Percentiles rank a stretch among this genome's conserved stretches.
Conservation (phyloP, 1,140 invertebrate genomes). For the Zaprionus inermis region DNA sequence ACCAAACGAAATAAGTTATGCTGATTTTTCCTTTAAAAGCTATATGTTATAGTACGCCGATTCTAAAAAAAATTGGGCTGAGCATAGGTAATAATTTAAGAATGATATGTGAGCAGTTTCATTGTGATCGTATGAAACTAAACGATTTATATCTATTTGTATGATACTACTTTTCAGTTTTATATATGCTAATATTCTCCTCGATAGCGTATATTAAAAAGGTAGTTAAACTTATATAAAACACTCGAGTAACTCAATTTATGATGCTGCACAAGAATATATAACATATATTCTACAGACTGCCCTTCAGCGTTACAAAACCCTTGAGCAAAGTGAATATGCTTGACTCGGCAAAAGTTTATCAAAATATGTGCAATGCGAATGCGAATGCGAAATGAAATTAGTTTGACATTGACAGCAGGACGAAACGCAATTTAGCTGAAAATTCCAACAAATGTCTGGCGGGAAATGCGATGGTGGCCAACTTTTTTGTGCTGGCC, state of each 20-base stretch:
- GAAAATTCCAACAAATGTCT: constrained; percentile 50
- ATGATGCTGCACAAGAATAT: too few species aligned
- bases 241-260: too few species aligned
- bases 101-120: not conserved
- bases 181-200: too few species aligned
- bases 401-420: constrained; percentile 78
- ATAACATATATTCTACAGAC: not conserved
- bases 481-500: constrained; percentile 52
- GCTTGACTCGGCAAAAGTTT: not conserved
- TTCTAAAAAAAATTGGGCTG: too few species aligned
- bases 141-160: too few species aligned
- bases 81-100: not conserved
- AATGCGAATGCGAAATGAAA: constrained; percentile 42
- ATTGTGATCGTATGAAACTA: too few species aligned
- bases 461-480: constrained; percentile 20
- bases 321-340: not conserved
- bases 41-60: too few species aligned
- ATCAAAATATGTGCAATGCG: not conserved
- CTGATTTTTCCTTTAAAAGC: too few species aligned
- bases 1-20: too few species aligned
- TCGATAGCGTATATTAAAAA: too few species aligned
- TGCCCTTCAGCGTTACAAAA: not conserved
- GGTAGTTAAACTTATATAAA: too few species aligned
- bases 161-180: too few species aligned
- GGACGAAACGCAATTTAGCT: constrained; percentile 72